A percentile compares a stretch with the other conserved stretches of the same genome.
phyloP scores from a whole-genome alignment of 2,888 invertebrate genomes.

The Diploptera punctata region DNA sequence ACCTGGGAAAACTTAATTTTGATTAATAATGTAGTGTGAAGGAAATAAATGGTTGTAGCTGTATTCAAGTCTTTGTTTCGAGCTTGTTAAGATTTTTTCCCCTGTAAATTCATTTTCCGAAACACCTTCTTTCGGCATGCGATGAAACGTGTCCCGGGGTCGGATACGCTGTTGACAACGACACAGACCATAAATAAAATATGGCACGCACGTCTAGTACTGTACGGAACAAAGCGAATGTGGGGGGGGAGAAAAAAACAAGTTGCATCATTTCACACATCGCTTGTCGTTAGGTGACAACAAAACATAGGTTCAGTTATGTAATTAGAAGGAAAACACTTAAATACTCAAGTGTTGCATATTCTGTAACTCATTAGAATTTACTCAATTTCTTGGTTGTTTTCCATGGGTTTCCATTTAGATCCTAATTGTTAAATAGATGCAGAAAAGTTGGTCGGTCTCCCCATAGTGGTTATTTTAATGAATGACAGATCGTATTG shows the following conservation, averaged over 20 bases:
- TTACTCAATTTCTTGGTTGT: not conserved
- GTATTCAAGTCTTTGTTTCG: not conserved
- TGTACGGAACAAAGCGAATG: not conserved
- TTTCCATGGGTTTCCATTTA: not conserved
- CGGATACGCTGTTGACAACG: constrained; percentile 22
- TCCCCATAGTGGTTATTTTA: too few species aligned
- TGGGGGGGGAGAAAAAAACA: constrained; percentile 2
- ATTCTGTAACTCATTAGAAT: not conserved
- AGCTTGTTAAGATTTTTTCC: constrained; percentile 3
- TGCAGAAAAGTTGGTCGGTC: too few species aligned
- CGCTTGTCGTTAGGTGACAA: constrained; percentile 8
- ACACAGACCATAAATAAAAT: constrained; percentile 28
- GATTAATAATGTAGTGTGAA: not conserved
- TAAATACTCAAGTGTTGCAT: not conserved
- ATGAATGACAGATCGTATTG: too few species aligned
- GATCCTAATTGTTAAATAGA: too few species aligned
- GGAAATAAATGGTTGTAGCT: not conserved
- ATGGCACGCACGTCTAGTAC: constrained; percentile 18
- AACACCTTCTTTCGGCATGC: constrained; percentile 14
- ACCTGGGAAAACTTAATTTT: not conserved
- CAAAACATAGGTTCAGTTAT: constrained; percentile 26
- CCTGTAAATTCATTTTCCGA: constrained; percentile 3
- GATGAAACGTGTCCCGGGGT: constrained; percentile 20
- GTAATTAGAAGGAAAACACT: constrained; percentile 24
- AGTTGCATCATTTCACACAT: constrained; percentile 29